Evolutionary conservation across 1,140 invertebrate species (phyloP).

Genomic region (Heliconius nattereri): DNA sequence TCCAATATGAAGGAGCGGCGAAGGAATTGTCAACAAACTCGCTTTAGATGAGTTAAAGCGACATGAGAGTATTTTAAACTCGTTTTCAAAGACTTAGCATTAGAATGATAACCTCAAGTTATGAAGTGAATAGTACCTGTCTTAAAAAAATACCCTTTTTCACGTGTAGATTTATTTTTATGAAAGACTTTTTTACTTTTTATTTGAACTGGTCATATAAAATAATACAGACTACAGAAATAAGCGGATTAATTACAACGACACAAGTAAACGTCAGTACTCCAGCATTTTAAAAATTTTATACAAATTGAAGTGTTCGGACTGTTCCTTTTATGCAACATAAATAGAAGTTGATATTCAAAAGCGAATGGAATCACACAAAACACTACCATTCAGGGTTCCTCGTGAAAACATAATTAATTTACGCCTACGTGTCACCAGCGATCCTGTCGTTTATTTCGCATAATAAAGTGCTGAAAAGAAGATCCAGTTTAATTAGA

Average conservation of each 20-base stretch:
- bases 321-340: slow-evolving; percentile 27
- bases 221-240: slow-evolving; percentile 18
- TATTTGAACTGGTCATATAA: not conserved
- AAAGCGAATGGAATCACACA: slow-evolving; percentile 37
- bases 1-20: slow-evolving; percentile 65
- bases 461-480: slow-evolving; percentile 79
- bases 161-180: slow-evolving; percentile 5
- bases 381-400: slow-evolving; percentile 44
- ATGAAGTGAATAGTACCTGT: slow-evolving; percentile 18
- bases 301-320: slow-evolving; percentile 25
- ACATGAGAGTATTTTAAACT: slow-evolving; percentile 55
- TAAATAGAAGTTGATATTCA: slow-evolving; percentile 38
- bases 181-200: slow-evolving; percentile 15
- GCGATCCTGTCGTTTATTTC: slow-evolving; percentile 71
- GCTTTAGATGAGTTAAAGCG: slow-evolving; percentile 59
- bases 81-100: slow-evolving; percentile 39
- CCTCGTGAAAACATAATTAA: slow-evolving; percentile 58
- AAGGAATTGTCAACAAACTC: slow-evolving; percentile 69
- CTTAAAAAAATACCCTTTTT: slow-evolving; percentile 1
- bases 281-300: slow-evolving; percentile 11
- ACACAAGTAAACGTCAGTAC: slow-evolving; percentile 24
- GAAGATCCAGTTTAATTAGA: slow-evolving; percentile 79
- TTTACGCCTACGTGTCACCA: slow-evolving; percentile 60
- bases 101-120: slow-evolving; percentile 24
- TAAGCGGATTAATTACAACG: slow-evolving; percentile 13